Percentiles rank a stretch among this genome's conserved stretches.
These are phyloP conservation scores for Hirundichthys speculiger DNA, from an alignment of 2,113 vertebrate species.

Conservation along the genomic window DNA sequence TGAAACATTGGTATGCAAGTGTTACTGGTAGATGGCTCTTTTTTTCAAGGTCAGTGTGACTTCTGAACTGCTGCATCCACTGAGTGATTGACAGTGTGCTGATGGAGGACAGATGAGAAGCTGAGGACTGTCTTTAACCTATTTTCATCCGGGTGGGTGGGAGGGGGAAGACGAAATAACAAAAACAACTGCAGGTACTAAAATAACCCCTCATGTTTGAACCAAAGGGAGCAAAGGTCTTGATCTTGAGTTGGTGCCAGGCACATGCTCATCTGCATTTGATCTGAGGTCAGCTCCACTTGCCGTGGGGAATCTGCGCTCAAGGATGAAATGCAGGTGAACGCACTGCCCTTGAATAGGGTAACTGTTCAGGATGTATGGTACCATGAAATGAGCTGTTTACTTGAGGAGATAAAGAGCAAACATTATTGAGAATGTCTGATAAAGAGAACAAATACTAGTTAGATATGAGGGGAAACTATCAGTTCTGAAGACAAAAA, in stretches of 20 bases:
- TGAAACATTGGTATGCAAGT: constrained; percentile 50
- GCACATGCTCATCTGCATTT: constrained; percentile 71
- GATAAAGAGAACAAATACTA: constrained; percentile 44
- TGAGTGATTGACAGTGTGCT: constrained; percentile 49
- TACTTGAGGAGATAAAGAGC: constrained; percentile 30
- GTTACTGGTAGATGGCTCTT: constrained; percentile 28
- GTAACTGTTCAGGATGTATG: constrained; percentile 24
- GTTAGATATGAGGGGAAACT: constrained; percentile 44
- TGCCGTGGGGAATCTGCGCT: constrained; percentile 28
- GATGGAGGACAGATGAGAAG: constrained; percentile 56
- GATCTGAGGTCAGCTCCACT: constrained; percentile 66
- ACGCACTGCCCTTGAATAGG: constrained; percentile 61
- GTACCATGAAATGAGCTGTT: constrained; percentile 23
- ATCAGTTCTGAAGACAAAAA: constrained; percentile 6
- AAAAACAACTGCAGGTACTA: constrained; percentile 37
- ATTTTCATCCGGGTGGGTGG: constrained; percentile 32
- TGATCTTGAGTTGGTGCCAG: constrained; percentile 52
- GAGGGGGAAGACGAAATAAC: too few species aligned
- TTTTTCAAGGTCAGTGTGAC: constrained; percentile 59
- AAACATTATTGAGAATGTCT: constrained; percentile 27
- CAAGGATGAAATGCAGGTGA: constrained; percentile 60
- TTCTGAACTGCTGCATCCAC: constrained; percentile 50
- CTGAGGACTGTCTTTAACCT: constrained; percentile 25
- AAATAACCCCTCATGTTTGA: constrained; percentile 63
- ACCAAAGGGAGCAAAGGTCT: constrained; percentile 61